A percentile compares a stretch with the other conserved stretches of the same genome.
These are phyloP conservation scores for Rhinolophus ferrumequinum DNA, from an alignment of 2,113 vertebrate genomes.

Conservation along the genomic window DNA sequence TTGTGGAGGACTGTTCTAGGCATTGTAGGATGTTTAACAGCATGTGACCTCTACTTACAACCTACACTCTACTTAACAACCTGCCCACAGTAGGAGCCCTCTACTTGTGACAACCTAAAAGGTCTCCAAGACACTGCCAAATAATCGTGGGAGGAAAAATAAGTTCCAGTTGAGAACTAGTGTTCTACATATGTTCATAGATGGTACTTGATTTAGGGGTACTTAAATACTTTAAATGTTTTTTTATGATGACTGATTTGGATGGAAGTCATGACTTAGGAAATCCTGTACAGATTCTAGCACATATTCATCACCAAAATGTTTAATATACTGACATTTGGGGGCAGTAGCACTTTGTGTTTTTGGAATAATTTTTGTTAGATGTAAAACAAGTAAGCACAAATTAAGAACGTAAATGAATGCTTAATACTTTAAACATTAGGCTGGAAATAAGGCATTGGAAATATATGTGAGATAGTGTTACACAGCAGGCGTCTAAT, in stretches of 20 bases:
- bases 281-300: neutral
- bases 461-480: neutral
- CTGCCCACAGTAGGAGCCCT: neutral
- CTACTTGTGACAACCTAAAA: neutral
- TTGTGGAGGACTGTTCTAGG: neutral
- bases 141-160: neutral
- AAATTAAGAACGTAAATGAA: neutral
- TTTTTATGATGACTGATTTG: constrained; percentile 6
- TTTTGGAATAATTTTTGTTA: constrained; percentile 29
- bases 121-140: neutral
- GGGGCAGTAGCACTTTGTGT: neutral
- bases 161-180: neutral
- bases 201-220: neutral
- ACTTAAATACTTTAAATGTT: neutral
- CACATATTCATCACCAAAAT: neutral
- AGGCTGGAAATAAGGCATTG: neutral
- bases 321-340: neutral
- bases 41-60: neutral
- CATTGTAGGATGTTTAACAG: neutral
- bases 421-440: neutral
- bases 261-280: neutral
- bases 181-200: neutral
- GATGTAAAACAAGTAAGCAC: constrained; percentile 10
- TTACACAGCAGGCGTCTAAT: neutral
- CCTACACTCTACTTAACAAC: neutral